Evolutionary conservation across 2,113 vertebrate species (phyloP).

Genomic region (Rhinopomastus cyanomelas): DNA sequence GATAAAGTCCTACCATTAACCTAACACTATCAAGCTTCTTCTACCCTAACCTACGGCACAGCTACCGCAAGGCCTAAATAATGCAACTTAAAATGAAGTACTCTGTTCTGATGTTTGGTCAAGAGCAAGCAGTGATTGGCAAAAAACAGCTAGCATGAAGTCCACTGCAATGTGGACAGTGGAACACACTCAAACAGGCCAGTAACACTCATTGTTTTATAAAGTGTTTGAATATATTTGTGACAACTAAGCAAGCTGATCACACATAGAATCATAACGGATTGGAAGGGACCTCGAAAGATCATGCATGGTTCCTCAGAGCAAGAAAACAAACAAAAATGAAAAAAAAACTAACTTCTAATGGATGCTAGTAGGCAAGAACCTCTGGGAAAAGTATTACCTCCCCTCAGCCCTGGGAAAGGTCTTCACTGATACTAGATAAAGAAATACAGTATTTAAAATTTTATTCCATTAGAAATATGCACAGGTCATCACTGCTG

Average conservation of each 20-base stretch:
- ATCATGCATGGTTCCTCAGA: not conserved
- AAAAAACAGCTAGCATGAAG: not conserved
- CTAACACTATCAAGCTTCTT: not conserved
- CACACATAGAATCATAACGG: too few species aligned
- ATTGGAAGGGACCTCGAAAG: too few species aligned
- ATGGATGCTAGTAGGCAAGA: not conserved
- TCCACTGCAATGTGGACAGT: not conserved
- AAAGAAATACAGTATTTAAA: not conserved
- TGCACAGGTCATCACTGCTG: not conserved
- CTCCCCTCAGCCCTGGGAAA: not conserved
- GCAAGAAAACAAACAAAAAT: not conserved
- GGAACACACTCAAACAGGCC: not conserved
- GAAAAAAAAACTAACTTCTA: not conserved
- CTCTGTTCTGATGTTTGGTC: not conserved
- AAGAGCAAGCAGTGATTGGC: not conserved
- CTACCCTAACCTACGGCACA: not conserved
- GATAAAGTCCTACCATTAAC: too few species aligned
- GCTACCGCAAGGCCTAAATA: not conserved
- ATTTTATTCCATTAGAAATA: not conserved
- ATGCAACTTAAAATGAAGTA: not conserved
- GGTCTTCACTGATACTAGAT: not conserved
- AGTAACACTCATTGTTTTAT: not conserved
- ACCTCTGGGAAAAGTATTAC: not conserved
- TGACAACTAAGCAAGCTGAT: not conserved
- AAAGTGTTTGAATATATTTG: not conserved